Evolutionary conservation across 2,113 vertebrate species (phyloP), one percentile per base, ranked within the genome.

Genomic region (Nesoenas mayeri): DNA sequence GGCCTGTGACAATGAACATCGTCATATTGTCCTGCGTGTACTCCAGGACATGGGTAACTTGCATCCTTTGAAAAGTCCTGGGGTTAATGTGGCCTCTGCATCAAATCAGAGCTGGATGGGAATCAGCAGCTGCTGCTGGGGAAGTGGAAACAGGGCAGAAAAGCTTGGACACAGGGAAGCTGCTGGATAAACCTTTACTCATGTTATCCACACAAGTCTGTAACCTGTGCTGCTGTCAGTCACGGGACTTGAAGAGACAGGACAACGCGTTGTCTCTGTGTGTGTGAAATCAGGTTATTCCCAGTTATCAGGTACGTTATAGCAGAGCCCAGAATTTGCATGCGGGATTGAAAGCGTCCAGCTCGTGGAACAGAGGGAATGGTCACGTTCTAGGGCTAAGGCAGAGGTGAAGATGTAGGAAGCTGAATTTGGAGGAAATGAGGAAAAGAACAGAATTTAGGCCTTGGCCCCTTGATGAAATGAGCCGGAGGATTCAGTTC

Each of bases 131-230:
- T 73, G 75, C 1, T 78, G 64, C 77, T 73, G 54, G 66, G 70
- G 20, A 26, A 18, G 15, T 11, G 40, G 78, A 38, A 42, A 65
- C 38, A 34, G 60, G 20, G 42, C 9, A 32, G 77, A 36, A 85
- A n/a, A 74, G 53, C 42, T 6, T 4, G 7, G 44, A 5, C 0
- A 3, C 1, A 5, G 74, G 57, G 60, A 19, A 67, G 72, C 29
- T 82, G n/a, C 44, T 48, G 88, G 40, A 16, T 32, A 38, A 29
- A 34, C 2, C 34, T 38, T n/a, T 3, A 2, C 57, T 88, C 1
- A 0, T 9, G 0, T 28, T 42, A 5, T 12, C 38, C 18, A 62
- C 0, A 0, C 25, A 19, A 13, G 47, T 14, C 10, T 0, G 5
- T 53, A 54, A 48, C 20, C 29, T 12, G 50, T 2, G 2, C 36